Evolutionary conservation across 2,113 vertebrate species (phyloP).

Genomic region (Gracilinanus agilis): DNA sequence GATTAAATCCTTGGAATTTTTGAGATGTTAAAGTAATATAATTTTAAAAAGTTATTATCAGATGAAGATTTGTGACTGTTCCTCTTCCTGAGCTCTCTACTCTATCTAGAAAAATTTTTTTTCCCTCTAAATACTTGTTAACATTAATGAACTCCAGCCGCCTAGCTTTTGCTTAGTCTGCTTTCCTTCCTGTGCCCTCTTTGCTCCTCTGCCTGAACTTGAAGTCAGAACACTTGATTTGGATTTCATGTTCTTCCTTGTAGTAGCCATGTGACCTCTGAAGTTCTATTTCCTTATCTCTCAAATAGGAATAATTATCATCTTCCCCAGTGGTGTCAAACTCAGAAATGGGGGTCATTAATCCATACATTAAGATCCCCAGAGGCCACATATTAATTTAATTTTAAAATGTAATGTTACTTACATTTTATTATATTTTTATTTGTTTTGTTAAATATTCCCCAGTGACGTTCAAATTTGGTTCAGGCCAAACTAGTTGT

Average conservation of each 20-base stretch:
- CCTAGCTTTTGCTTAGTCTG: not conserved
- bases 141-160: not conserved
- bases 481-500: not conserved
- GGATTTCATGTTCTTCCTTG: not conserved
- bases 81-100: not conserved
- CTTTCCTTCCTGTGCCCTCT: not conserved
- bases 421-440: not conserved
- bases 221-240: not conserved
- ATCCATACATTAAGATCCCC: not conserved
- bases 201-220: not conserved
- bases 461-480: not conserved
- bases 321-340: not conserved
- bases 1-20: not conserved
- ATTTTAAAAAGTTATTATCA: not conserved
- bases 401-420: not conserved
- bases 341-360: not conserved
- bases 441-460: not conserved
- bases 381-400: not conserved
- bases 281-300: not conserved
- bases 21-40: not conserved
- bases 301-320: not conserved
- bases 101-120: not conserved
- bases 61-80: not conserved
- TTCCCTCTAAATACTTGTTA: not conserved
- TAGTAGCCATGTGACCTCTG: not conserved